Evolutionary conservation across 2,113 vertebrate genomes (phyloP), one percentile per base, ranked within the genome.

Genomic region (Cettia cetti): DNA sequence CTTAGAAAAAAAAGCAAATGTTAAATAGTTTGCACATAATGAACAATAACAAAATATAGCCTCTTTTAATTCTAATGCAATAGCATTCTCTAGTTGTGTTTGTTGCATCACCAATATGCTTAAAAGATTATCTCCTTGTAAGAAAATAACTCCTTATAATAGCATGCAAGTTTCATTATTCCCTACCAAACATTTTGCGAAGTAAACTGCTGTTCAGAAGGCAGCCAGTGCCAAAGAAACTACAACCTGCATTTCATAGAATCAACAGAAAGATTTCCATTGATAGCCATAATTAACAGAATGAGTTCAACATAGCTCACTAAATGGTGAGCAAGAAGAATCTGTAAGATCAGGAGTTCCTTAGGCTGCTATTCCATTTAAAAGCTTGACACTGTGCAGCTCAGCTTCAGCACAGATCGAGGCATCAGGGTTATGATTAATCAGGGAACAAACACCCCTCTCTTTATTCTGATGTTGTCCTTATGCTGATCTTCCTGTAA

Each of bases 241-340:
- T 10, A 40, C 57, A 72, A 28, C 24, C 35, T 35, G 3, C 28
- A 24, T 30, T 52, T 61, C 15, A 61, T 0, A 66, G 64, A 68
- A 68, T 6, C 45, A n/a, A 66, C 0, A 35, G 11, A 44, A 71
- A 50, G 6, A 50, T 30, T 60, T 64, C 44, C 54, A 65, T 1
- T 3, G 0, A 17, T 7, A 26, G 13, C 57, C 35, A 18, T 3
- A 44, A 42, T 6, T 12, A 28, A 1, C 9, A n/a, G 54, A 74
- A 30, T 3, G 27, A 71, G 53, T 26, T 82, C 47, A 47, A 49
- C 5, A 45, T 3, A 33, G 44, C 1, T 2, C 26, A 37, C 8
- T 9, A 53, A 74, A 35, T 0, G 14, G 13, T 6, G 37, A 3
- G 20, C 18, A 52, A 59, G 33, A 49, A 26, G 20, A 72, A 44